Evolutionary conservation across 2,888 invertebrate genomes (phyloP), one percentile per base, ranked within the genome.

Genomic region (Dolichomitus sp.): DNA sequence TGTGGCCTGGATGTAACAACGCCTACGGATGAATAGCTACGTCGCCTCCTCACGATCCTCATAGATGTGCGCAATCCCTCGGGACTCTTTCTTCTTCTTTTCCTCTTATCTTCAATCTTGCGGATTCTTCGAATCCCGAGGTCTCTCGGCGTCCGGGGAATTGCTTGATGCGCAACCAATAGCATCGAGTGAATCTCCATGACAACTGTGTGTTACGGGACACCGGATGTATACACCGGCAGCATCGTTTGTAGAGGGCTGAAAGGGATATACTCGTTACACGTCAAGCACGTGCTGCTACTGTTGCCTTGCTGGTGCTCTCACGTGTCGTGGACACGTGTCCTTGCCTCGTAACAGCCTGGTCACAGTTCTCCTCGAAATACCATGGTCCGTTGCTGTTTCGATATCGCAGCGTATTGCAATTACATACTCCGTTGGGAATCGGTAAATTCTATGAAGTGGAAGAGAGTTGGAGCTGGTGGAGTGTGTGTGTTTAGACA

Each of bases 241-340:
- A 66, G 33, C 42, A 2, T 0, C 7, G 30, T 42, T 73, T 50
- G 42, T 27, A 45, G 40, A 50, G 48, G 63, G 54, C 40, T 75
- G 73, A 73, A 69, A 76, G 73, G 75, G 68, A 83, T 61, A 80
- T 61, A 45, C 33, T 37, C 75, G 61, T 78, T 68, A 73, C 50
- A 50, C 63, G 19, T 59, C 63, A 54, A 66, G 57, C 83, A 83
- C 83, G 83, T 83, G 80, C 76, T 72, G 70, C 37, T 68, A 79
- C 65, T 72, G 65, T 50, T 79, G 57, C 54, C 48, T n/a, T 61
- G 61, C 45, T 50, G 42, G 40, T 52, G 63, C 42, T 50, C 59
- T 73, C 83, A 83, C 80, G 83, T 80, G 83, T 83, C 83, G 61
- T 30, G 68, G 68, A 68, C 80, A 83, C 83, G 83, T 83, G 83